Evolutionary conservation across 2,113 vertebrate genomes (phyloP), one percentile per base, ranked within the genome.

Genomic region (Bubo blakistoni): DNA sequence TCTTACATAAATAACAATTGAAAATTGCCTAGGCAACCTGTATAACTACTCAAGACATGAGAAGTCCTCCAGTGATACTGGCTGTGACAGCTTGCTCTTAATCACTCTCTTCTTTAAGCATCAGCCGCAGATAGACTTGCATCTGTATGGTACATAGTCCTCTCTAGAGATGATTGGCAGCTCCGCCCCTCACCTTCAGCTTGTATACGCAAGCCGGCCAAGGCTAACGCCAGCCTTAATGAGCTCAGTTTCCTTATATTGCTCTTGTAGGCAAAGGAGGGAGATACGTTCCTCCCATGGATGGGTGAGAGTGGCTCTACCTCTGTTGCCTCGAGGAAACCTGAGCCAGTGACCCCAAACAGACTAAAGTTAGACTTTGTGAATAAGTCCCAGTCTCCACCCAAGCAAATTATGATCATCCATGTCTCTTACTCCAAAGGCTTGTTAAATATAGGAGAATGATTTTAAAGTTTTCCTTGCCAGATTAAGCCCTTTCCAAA

Each of bases 1-100:
- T 88, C 82, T 79, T 81, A 79, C 27, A 67, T 42, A 72, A 58
- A 29, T 58, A 66, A 81, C 71, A 74, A 81, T 1, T 92, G 47
- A 73, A 88, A 83, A 91, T 92, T 83, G 49, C 91, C 76, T 86
- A 72, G 93, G 86, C 82, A 94, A 96, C 82, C 44, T 82, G 47
- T 27, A 13, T 62, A 82, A 29, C 38, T 81, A 13, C 22, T 20
- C 9, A 18, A 76, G 54, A 36, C n/a, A 76, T 18, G 24, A 92
- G 63, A 79, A 66, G 6, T 51, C 15, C 52, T 86, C 58, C 42
- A 40, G 49, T 20, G 6, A 69, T 22, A 27, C 30, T 51, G 34
- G 26, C 22, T 86, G 40, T 32, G 51, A 32, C 42, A 94, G 25
- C 22, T 49, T 90, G 44, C 38, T 46, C n/a, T 71, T 62, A 40